These are phyloP conservation scores for Tauraco erythrolophus DNA, from an alignment of 2,113 vertebrate genomes.

Conservation along the genomic window DNA sequence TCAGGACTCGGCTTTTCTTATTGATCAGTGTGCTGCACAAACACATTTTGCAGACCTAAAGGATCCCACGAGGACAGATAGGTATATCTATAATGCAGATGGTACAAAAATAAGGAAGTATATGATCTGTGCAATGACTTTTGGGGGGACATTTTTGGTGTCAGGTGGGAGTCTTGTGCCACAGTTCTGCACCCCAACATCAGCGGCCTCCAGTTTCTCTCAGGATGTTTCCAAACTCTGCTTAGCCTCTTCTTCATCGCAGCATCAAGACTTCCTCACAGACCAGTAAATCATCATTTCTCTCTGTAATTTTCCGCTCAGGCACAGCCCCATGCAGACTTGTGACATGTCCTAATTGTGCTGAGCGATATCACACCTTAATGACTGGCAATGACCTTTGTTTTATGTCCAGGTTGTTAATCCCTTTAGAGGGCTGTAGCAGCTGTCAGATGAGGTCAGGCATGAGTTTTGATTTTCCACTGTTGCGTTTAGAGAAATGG, in stretches of 20 bases:
- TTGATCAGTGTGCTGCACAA: not conserved
- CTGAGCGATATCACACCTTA: not conserved
- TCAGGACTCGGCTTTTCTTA: not conserved
- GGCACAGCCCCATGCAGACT: not conserved
- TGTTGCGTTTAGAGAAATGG: not conserved
- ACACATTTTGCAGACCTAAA: not conserved
- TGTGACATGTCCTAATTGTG: slow-evolving; percentile 26
- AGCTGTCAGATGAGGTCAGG: slow-evolving; percentile 43
- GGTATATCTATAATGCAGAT: not conserved
- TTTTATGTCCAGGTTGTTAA: slow-evolving; percentile 47
- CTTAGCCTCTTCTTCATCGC: not conserved
- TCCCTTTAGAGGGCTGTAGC: slow-evolving; percentile 40
- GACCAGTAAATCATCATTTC: not conserved
- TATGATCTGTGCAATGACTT: not conserved
- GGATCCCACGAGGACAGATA: not conserved
- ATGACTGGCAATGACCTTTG: slow-evolving; percentile 41
- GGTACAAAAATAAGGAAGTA: not conserved
- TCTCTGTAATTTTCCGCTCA: slow-evolving; percentile 18
- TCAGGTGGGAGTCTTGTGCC: not conserved
- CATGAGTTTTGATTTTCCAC: slow-evolving; percentile 30
- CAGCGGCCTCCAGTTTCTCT: not conserved
- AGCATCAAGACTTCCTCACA: not conserved
- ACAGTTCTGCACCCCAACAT: not conserved
- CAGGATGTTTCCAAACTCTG: not conserved
- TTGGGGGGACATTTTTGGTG: not conserved